Evolutionary conservation across 2,888 invertebrate genomes (phyloP).

Genomic region (Eupsilia transversa): DNA sequence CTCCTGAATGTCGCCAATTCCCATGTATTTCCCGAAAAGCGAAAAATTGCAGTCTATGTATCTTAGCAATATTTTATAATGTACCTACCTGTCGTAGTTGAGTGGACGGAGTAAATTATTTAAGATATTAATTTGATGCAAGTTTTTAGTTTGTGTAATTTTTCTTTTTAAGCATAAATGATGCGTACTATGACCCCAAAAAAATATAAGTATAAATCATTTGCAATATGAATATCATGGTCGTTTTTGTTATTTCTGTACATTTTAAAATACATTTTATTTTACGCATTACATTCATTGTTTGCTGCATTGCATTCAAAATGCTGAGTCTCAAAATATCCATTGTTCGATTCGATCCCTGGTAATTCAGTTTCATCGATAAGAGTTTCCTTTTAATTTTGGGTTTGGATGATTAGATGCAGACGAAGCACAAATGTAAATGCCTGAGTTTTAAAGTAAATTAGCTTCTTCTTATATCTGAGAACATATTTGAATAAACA

Average conservation of each 20-base stretch:
- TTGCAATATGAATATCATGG: slow-evolving; percentile 3
- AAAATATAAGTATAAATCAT: neutral
- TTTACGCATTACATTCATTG: neutral
- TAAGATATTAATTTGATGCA: slow-evolving; percentile 5
- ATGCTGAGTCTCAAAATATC: neutral
- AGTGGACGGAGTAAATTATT: slow-evolving; percentile 2
- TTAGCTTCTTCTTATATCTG: neutral
- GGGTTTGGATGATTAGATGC: neutral
- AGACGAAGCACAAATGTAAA: neutral
- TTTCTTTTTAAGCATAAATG: neutral
- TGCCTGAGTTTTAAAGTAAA: neutral
- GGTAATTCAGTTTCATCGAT: neutral
- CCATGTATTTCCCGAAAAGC: neutral
- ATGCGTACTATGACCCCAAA: slow-evolving; percentile 8
- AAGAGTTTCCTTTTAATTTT: neutral
- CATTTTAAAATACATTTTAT: slow-evolving; percentile 3
- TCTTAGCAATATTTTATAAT: neutral
- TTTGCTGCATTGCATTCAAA: too few species aligned
- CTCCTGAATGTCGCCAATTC: neutral
- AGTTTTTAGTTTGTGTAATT: neutral
- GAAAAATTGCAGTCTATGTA: neutral
- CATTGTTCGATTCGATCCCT: neutral
- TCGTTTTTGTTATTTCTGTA: slow-evolving; percentile 2
- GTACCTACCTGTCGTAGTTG: slow-evolving; percentile 1
- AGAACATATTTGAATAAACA: slow-evolving; percentile 25